These are phyloP conservation scores for Mallotus villosus DNA, from an alignment of 2,797 vertebrate species.

Conservation along the genomic window DNA sequence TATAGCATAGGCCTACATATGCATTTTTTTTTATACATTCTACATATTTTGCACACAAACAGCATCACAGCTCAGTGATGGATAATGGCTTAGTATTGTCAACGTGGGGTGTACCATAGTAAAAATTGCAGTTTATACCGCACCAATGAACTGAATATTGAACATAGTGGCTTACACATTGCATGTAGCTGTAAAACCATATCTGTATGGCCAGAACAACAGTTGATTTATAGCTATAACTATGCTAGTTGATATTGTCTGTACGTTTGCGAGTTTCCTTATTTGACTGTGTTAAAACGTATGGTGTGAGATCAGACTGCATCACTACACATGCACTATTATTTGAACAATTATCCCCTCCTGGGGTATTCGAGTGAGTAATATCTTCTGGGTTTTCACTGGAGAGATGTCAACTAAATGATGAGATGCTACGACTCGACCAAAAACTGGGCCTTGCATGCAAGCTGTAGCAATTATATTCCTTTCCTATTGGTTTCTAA, in stretches of 20 bases:
- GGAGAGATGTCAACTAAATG: constrained; percentile 44
- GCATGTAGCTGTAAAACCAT: constrained; percentile 23
- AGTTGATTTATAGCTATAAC: constrained; percentile 53
- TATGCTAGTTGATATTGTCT: constrained; percentile 48
- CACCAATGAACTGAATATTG: constrained; percentile 30
- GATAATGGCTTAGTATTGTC: constrained; percentile 33
- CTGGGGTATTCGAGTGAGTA: constrained; percentile 31
- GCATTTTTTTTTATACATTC: constrained; percentile 24
- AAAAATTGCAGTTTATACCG: constrained; percentile 34
- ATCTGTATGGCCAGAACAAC: constrained; percentile 46
- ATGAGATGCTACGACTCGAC: constrained; percentile 53
- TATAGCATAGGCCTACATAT: constrained; percentile 22
- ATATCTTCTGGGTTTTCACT: constrained; percentile 60
- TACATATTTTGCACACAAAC: constrained; percentile 39
- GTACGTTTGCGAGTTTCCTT: constrained; percentile 20
- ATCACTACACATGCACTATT: constrained; percentile 72
- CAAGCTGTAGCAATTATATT: constrained; percentile 67
- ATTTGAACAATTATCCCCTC: constrained; percentile 44
- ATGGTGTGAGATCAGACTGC: constrained; percentile 51
- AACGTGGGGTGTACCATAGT: constrained; percentile 34
- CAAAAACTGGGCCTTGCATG: constrained; percentile 65
- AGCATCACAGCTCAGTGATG: constrained; percentile 44
- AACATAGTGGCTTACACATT: constrained; percentile 28
- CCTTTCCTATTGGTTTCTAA: constrained; percentile 69
- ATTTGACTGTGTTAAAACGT: constrained; percentile 21